Percentiles rank a stretch among this genome's conserved stretches.
Evolutionary conservation across 2,888 invertebrate genomes (phyloP).

Genomic region (Ornithoptera priamus): DNA sequence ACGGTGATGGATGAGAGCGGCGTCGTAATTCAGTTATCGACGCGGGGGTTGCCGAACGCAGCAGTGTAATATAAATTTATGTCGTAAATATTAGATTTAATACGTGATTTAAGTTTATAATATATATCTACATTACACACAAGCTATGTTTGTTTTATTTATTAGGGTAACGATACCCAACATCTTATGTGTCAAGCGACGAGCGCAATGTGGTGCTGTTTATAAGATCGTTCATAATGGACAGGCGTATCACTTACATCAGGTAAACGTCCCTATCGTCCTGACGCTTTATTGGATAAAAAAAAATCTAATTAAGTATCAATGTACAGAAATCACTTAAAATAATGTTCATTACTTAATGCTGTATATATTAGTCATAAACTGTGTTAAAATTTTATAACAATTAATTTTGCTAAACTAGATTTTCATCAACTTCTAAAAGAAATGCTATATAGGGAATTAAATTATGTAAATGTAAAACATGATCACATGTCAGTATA

Average conservation of each 20-base stretch:
- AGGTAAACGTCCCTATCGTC: no score
- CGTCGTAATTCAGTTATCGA: constrained; percentile 69
- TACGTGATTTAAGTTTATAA: neutral
- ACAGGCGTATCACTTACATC: no score
- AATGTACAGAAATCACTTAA: neutral
- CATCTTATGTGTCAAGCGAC: no score
- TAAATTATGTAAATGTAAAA: neutral
- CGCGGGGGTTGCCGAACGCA: constrained; percentile 37
- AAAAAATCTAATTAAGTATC: no score
- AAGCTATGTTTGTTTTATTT: neutral
- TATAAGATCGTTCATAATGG: no score
- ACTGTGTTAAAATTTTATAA: neutral
- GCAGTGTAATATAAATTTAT: constrained; percentile 28
- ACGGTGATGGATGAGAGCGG: constrained; percentile 66
- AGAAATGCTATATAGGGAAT: neutral
- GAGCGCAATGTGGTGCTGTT: no score
- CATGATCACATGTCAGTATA: neutral
- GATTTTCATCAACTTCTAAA: neutral
- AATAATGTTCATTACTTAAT: neutral
- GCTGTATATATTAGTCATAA: neutral
- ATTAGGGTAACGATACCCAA: no score
- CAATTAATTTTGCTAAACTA: neutral
- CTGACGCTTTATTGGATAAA: no score
- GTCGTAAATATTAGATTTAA: constrained; percentile 5
- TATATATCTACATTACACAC: neutral